phyloP scores from a whole-genome alignment of 2,888 invertebrate genomes.

The Hirtodrosophila alboralis region DNA sequence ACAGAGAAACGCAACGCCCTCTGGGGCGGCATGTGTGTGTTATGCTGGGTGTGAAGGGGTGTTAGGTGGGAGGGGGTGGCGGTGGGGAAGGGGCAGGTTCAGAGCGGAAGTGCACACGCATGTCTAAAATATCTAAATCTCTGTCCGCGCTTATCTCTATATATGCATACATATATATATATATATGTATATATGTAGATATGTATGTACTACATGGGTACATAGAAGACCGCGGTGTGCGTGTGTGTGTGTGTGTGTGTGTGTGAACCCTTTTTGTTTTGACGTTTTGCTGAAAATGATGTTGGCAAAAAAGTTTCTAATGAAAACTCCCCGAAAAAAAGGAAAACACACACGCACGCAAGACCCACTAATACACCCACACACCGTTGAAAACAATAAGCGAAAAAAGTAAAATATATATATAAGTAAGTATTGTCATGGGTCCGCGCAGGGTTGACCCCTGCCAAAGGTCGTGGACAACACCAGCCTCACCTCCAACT shows the following conservation, averaged over 20 bases:
- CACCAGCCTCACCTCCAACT: neutral
- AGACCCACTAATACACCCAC: conserved; percentile 52
- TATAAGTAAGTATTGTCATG: too few relatives aligned
- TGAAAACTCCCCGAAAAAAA: conserved; percentile 65
- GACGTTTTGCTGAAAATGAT: conserved; percentile 62
- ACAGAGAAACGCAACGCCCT: conserved; percentile 45
- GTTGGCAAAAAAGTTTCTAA: conserved; percentile 74
- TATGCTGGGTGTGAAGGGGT: conserved; percentile 1
- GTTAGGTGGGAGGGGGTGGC: conserved; percentile 1
- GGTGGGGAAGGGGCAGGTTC: neutral
- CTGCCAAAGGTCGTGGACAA: neutral
- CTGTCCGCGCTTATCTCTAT: conserved; percentile 58
- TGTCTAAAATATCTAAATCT: conserved; percentile 81
- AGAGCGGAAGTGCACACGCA: conserved; percentile 59
- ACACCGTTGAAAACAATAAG: conserved; percentile 27
- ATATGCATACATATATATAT: conserved; percentile 19
- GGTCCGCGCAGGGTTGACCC: conserved; percentile 32
- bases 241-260: conserved; percentile 3
- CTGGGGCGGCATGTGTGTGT: conserved; percentile 9
- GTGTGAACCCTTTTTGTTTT: conserved; percentile 72
- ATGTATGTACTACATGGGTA: neutral
- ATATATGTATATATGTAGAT: conserved; percentile 15
- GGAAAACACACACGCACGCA: conserved; percentile 7
- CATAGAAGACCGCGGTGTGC: neutral
- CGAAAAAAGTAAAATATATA: conserved; percentile 11